Evolutionary conservation across 2,797 vertebrate species (phyloP).

Genomic region (Allobates femoralis): DNA sequence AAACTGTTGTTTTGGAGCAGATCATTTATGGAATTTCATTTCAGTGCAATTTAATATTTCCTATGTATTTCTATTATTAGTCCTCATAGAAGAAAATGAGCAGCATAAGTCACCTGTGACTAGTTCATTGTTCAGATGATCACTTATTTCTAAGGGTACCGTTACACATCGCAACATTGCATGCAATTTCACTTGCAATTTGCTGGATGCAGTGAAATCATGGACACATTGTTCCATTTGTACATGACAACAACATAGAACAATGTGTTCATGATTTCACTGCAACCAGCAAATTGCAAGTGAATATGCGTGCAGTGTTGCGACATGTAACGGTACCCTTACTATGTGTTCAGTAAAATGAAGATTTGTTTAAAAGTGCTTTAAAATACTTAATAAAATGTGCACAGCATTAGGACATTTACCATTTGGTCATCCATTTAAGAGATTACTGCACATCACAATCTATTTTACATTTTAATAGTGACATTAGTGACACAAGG

Average conservation of each 20-base stretch:
- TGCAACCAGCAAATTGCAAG: too few species aligned
- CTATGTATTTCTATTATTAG: constrained; percentile 57
- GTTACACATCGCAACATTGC: too few species aligned
- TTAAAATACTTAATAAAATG: background rate
- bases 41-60: constrained; percentile 55
- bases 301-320: too few species aligned
- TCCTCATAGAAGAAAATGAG: constrained; percentile 40
- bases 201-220: too few species aligned
- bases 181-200: too few species aligned
- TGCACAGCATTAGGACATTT: constrained; percentile 3
- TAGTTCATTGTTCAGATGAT: constrained; percentile 52
- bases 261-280: too few species aligned
- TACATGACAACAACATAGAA: too few species aligned
- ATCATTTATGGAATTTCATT: constrained; percentile 62
- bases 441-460: background rate
- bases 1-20: constrained; percentile 53
- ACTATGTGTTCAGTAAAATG: constrained; percentile 16
- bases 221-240: too few species aligned
- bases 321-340: too few species aligned
- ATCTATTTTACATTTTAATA: background rate
- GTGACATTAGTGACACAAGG: background rate
- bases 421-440: background rate
- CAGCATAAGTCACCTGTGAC: constrained; percentile 50
- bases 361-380: constrained; percentile 3
- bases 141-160: too few species aligned